phyloP scores from a whole-genome alignment of 2,113 vertebrate species.

The Colinus virginianus region DNA sequence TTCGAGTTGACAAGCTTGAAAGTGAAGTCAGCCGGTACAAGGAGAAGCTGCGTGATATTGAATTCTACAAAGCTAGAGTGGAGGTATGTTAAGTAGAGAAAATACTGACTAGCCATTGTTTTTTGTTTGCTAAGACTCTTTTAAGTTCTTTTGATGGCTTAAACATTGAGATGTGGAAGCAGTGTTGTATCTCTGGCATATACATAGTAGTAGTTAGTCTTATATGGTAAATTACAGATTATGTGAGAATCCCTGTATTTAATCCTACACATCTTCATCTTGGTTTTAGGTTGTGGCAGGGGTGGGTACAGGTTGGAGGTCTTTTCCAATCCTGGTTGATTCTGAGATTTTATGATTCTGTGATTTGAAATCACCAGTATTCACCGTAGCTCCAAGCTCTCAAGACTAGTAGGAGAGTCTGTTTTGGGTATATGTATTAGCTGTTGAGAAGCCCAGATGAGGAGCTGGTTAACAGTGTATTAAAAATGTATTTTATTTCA shows the following conservation, averaged over 20 bases:
- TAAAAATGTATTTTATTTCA: background rate
- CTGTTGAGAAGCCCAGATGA: background rate
- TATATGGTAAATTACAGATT: background rate
- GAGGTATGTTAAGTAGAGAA: slow-evolving; percentile 82
- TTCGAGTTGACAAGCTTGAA: slow-evolving; percentile 97
- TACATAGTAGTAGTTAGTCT: background rate
- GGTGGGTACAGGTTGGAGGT: too few species aligned
- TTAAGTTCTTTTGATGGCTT: background rate
- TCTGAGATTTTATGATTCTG: too few species aligned
- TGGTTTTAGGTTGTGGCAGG: too few species aligned
- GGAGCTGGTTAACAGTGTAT: background rate
- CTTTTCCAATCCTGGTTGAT: too few species aligned
- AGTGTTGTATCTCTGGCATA: background rate
- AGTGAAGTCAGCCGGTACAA: slow-evolving; percentile 94
- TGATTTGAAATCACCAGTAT: background rate
- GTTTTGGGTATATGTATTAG: background rate
- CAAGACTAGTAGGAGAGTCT: background rate
- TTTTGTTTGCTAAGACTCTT: background rate
- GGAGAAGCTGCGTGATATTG: slow-evolving; percentile 94
- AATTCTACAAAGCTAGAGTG: slow-evolving; percentile 97
- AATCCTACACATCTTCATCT: background rate
- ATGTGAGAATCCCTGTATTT: rapidly evolving
- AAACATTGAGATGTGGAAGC: background rate
- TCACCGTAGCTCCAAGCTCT: background rate
- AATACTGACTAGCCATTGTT: background rate